phyloP scores from a whole-genome alignment of 2,113 vertebrate species.

The Nothoprocta perdicaria region DNA sequence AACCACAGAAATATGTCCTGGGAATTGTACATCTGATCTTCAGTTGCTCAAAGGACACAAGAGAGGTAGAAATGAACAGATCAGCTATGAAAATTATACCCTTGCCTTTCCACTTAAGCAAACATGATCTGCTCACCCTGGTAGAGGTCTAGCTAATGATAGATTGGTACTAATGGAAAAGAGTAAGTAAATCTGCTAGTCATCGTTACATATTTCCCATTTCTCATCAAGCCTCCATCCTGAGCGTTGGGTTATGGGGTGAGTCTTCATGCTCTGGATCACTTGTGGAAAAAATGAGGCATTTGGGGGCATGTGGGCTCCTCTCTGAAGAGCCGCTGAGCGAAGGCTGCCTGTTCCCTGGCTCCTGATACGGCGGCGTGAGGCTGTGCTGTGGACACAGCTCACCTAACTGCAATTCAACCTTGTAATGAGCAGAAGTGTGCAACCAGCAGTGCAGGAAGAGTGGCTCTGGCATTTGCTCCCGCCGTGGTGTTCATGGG shows the following conservation, averaged over 20 bases:
- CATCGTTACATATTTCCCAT: background rate
- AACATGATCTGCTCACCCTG: slow-evolving; percentile 5
- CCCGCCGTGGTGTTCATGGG: fast-evolving
- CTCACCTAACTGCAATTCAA: background rate
- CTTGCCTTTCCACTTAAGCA: slow-evolving; percentile 44
- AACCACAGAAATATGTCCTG: background rate
- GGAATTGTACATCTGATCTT: background rate
- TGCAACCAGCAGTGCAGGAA: background rate
- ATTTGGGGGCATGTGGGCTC: background rate
- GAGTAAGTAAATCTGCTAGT: slow-evolving; percentile 17
- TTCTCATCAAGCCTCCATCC: background rate
- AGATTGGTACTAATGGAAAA: slow-evolving; percentile 34
- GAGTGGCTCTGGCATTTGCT: background rate
- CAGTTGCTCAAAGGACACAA: background rate
- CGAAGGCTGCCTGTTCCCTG: background rate
- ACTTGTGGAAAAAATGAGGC: background rate
- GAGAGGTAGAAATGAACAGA: slow-evolving; percentile 1
- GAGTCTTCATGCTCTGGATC: background rate
- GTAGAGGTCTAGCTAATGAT: background rate
- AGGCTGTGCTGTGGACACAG: background rate
- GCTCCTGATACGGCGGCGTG: background rate
- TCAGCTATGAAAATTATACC: slow-evolving; percentile 46
- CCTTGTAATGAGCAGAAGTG: background rate
- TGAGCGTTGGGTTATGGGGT: background rate
- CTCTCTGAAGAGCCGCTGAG: background rate